These are phyloP conservation scores for Erythrocebus patas DNA, from an alignment of 2,113 vertebrate species.

Conservation along the genomic window DNA sequence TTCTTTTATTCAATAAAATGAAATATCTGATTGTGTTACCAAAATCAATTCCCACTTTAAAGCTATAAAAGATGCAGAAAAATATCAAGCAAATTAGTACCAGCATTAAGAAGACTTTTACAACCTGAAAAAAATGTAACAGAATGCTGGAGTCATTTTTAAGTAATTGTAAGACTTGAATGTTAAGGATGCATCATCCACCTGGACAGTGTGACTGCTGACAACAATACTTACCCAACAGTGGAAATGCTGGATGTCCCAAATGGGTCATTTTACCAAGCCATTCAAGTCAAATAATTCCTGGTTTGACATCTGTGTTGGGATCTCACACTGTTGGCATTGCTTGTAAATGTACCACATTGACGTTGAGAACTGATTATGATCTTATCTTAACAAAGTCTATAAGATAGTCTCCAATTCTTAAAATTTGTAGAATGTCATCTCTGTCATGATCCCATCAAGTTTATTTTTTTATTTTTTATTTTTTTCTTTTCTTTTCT, in stretches of 20 bases:
- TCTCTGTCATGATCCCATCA: background rate
- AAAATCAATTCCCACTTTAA: background rate
- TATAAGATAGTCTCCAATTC: background rate
- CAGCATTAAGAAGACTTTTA: background rate
- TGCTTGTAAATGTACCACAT: background rate
- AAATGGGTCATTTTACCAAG: background rate
- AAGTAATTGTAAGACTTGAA: background rate
- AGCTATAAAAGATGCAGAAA: background rate
- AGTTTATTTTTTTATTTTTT: background rate
- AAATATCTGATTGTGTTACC: background rate
- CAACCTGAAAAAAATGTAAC: background rate
- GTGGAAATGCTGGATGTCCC: background rate
- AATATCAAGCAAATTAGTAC: background rate
- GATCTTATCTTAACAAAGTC: background rate
- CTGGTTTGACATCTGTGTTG: background rate
- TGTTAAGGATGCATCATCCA: background rate
- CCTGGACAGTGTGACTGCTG: background rate
- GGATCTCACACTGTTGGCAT: background rate
- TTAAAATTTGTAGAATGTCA: background rate
- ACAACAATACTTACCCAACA: background rate
- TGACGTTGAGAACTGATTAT: background rate
- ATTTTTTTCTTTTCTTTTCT: too few species aligned
- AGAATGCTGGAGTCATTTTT: background rate
- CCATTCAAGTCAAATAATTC: background rate
- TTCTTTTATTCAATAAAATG: background rate